Base-by-base conservation (phyloP, 2,797 vertebrate genomes). In the Sciurus carolinensis region DNA sequence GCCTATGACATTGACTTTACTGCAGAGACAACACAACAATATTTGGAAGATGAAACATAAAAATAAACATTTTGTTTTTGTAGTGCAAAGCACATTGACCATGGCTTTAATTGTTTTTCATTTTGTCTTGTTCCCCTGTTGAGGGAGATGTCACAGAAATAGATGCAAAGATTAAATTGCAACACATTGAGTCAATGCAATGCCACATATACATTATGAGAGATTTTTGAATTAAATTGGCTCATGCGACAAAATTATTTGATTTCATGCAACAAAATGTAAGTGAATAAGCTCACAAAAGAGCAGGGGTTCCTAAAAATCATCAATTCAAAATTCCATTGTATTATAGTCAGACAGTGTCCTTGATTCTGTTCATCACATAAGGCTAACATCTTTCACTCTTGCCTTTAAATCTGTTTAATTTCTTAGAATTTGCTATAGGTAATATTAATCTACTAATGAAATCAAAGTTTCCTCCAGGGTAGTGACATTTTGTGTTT, bases 381-480 rank as follows among this genome's bases (percentile, higher is more conserved):
- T 33, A 73, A 57, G 67, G 50, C 22, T 71, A 64, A 15, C 81
- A 93, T 81, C 54, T 72, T 72, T 87, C 80, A 81, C 76, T 72
- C 54, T 92, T 90, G 59, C 7, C 47, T 82, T 85, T 92, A 57
- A 85, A 64, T 77, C 85, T 92, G 26, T 62, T 95, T 82, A 79
- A 47, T 75, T 94, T 94, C 79, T 92, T 90, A 90, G 81, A 83
- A 82, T 79, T 91, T 47, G 13, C 62, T 92, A 0, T 85, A 59
- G 57, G 42, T 96, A 81, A 95, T 79, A 82, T 90, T 77, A 75
- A 90, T 87, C 76, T 94, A 44, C 64, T 82, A 92, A 90, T 95
- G 91, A 94, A 96, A 87, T 92, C 69, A 81, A 95, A 42, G 30
- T 83, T 95, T 89, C 73, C 81, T 94, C 73, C 11, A 50, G n/a